Conservation (phyloP, 2,888 invertebrate genomes). For the Loripinus fragilis region DNA sequence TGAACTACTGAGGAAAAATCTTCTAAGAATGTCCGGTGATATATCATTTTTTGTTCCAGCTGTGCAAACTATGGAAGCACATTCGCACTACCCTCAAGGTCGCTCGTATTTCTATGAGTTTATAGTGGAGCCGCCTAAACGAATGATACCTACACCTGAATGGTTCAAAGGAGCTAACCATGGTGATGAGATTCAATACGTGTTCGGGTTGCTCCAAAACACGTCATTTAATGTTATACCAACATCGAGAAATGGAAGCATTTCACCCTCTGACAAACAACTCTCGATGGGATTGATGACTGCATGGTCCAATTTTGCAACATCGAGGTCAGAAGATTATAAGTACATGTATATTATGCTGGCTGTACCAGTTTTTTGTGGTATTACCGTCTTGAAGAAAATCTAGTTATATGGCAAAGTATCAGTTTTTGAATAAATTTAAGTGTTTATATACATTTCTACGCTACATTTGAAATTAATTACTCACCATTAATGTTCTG, state of each 20-base stretch:
- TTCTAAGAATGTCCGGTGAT: constrained; percentile 95
- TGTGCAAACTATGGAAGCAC: constrained; percentile 91
- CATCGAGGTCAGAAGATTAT: background rate
- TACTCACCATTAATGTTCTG: no score
- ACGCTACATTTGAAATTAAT: no score
- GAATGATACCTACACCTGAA: constrained; percentile 28
- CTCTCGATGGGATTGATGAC: constrained; percentile 30
- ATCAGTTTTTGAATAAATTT: no score
- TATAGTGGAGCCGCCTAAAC: constrained; percentile 39
- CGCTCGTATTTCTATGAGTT: constrained; percentile 71
- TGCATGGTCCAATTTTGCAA: constrained; percentile 1
- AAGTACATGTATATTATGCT: no score
- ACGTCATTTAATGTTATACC: background rate
- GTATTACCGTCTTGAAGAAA: no score
- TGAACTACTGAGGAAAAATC: constrained; percentile 90
- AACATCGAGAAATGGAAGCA: background rate
- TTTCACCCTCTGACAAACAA: background rate
- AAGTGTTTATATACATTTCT: no score
- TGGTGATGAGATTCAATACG: constrained; percentile 77
- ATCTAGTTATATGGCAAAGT: no score
- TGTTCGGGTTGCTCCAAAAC: constrained; percentile 68
- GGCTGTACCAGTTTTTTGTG: no score
- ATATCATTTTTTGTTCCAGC: constrained; percentile 97
- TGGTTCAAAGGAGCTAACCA: constrained; percentile 75
- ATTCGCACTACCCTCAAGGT: constrained; percentile 77